Evolutionary conservation across 2,113 vertebrate species (phyloP).

Genomic region (Sturnus vulgaris): DNA sequence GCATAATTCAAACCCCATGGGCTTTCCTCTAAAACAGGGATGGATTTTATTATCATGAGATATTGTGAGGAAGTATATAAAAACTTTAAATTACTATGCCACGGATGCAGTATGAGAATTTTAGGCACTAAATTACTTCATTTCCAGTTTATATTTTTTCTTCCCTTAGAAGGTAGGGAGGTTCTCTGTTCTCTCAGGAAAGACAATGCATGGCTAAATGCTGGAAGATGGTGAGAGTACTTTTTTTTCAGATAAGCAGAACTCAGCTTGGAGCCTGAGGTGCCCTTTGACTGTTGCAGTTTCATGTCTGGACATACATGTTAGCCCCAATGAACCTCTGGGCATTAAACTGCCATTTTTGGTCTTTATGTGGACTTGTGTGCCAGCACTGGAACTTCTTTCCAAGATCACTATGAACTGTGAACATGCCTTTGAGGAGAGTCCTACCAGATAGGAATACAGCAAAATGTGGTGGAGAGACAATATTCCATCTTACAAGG

Average conservation of each 20-base stretch:
- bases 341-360: not conserved
- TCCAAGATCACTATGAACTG: not conserved
- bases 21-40: not conserved
- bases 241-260: not conserved
- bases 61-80: not conserved
- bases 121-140: not conserved
- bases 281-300: not conserved
- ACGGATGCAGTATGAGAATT: not conserved
- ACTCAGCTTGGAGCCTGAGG: rapidly evolving
- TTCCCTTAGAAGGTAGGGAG: not conserved
- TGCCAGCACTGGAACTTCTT: not conserved
- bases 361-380: not conserved
- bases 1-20: not conserved
- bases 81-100: not conserved
- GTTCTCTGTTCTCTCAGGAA: not conserved
- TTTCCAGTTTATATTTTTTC: not conserved
- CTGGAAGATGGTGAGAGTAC: not conserved
- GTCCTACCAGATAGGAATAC: not conserved
- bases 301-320: not conserved
- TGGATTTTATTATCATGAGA: not conserved
- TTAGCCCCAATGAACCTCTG: not conserved
- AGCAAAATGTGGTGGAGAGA: not conserved
- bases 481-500: not conserved
- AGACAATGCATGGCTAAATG: not conserved
- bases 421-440: not conserved